Base-by-base conservation (phyloP, 2,888 invertebrate genomes). In the Maniola hyperantus region DNA sequence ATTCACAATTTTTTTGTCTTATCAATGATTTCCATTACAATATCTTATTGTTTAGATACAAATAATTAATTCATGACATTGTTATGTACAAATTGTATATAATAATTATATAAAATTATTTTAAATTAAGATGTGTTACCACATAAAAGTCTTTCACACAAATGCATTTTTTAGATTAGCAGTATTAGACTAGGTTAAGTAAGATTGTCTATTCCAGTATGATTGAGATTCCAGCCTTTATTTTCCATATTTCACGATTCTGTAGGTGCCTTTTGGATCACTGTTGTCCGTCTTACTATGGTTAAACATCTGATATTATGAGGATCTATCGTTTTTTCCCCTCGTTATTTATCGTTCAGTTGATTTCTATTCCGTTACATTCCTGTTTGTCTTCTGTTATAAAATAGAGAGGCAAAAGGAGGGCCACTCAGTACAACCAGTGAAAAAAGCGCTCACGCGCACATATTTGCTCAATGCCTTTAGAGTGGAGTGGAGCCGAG, bases 31-130 rank as follows among this genome's bases (percentile, higher is more conserved):
- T 46, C 8, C 10, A 44, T 42, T n/a, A 44, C 7, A 46, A 15
- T 39, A 36, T 61, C 8, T 61, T 61, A 8, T 51, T 18, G 51
- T 18, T 50, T 65, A 20, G 13, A 26, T 66, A 36, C 20, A 36
- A 65, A 51, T 34, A 20, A 26, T 44, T 55, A 18, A 39, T 44
- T 57, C 67, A 66, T 66, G 63, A 48, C 60, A 60, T 61, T 54
- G 20, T 77, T 73, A 76, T 76, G 73, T 76, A 77, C 72, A 75
- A 74, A 73, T 64, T 72, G 71, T 68, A 73, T 76, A 67, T 71
- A 70, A n/a, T n/a, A n/a, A n/a, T n/a, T 63, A 34, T 60, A 66
- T 55, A 60, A 55, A 58, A 18, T 36, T 34, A 33, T 66, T 60
- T 64, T 70, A 67, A 71, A 71, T 62, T 71, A 69, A 65, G 64